Percentiles rank a stretch among this genome's conserved stretches.
Conservation (phyloP, 1,140 invertebrate genomes). For the Drosophila cardini region DNA sequence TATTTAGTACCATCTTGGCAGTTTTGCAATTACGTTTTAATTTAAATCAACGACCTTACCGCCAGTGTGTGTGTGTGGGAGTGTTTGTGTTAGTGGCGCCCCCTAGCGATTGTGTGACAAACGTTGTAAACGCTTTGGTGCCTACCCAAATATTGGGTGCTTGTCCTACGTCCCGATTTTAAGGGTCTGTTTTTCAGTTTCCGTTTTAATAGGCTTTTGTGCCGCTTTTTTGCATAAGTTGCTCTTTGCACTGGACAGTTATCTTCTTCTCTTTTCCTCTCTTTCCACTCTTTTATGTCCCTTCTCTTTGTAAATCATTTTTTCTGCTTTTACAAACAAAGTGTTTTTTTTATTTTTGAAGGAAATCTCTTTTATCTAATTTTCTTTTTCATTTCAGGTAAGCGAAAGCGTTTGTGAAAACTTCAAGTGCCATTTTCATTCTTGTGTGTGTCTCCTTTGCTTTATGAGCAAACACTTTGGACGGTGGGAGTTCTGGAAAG, state of each 20-base stretch:
- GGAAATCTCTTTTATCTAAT: slow-evolving; percentile 52
- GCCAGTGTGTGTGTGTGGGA: neutral
- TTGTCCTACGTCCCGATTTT: slow-evolving; percentile 23
- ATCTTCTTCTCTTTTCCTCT: slow-evolving; percentile 6
- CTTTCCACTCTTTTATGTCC: neutral
- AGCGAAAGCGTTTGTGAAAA: slow-evolving; percentile 36
- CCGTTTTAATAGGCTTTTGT: slow-evolving; percentile 72
- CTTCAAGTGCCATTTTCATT: slow-evolving; percentile 8
- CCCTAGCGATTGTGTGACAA: slow-evolving; percentile 38
- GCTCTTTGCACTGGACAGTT: slow-evolving; percentile 27
- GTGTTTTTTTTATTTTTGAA: slow-evolving; percentile 25
- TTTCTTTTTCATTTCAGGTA: slow-evolving; percentile 60
- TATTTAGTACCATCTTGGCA: slow-evolving; percentile 14
- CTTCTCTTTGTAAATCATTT: slow-evolving; percentile 31
- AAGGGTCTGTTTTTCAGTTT: slow-evolving; percentile 29
- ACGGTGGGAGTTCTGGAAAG: neutral
- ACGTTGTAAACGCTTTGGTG: slow-evolving; percentile 60
- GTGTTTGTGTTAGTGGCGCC: neutral
- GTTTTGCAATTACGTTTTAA: slow-evolving; percentile 55
- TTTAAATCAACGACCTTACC: slow-evolving; percentile 29
- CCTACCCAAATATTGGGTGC: slow-evolving; percentile 57
- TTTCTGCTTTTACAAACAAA: slow-evolving; percentile 53
- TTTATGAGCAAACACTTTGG: slow-evolving; percentile 12
- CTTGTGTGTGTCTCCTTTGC: slow-evolving; percentile 1
- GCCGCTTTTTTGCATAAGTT: slow-evolving; percentile 54